A percentile compares a stretch with the other conserved stretches of the same genome.
These are phyloP conservation scores for Ceuthmochares aereus DNA, from an alignment of 2,113 vertebrate species.

Conservation along the genomic window DNA sequence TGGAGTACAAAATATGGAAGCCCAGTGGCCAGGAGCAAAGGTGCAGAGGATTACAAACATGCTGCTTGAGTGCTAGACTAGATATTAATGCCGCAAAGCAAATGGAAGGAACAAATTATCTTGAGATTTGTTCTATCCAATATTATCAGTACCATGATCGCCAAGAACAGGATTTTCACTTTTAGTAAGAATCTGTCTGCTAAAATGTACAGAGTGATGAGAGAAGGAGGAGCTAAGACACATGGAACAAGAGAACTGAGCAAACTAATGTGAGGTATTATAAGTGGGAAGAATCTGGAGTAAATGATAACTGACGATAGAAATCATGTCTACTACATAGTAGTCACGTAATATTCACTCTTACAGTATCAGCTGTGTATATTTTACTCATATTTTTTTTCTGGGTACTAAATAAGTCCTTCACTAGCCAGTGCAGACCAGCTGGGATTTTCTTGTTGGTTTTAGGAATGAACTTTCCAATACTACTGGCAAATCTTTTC, in stretches of 20 bases:
- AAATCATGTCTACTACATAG: not conserved
- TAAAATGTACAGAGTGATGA: not conserved
- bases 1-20: not conserved
- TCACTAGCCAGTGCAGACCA: not conserved
- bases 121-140: not conserved
- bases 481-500: not conserved
- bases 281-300: not conserved
- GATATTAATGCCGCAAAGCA: not conserved
- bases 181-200: not conserved
- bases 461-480: not conserved
- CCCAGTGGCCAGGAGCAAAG: not conserved
- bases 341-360: rapidly evolving
- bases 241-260: not conserved
- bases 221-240: not conserved
- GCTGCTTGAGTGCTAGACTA: not conserved
- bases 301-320: rapidly evolving
- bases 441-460: not conserved
- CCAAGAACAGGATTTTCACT: not conserved
- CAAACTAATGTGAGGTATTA: rapidly evolving
- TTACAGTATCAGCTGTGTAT: not conserved
- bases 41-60: not conserved
- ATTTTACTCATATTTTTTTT: not conserved
- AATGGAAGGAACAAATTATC: not conserved
- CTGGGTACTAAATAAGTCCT: not conserved
- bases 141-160: not conserved